Conservation (phyloP, 2,113 vertebrate species). For the Prinia subflava region DNA sequence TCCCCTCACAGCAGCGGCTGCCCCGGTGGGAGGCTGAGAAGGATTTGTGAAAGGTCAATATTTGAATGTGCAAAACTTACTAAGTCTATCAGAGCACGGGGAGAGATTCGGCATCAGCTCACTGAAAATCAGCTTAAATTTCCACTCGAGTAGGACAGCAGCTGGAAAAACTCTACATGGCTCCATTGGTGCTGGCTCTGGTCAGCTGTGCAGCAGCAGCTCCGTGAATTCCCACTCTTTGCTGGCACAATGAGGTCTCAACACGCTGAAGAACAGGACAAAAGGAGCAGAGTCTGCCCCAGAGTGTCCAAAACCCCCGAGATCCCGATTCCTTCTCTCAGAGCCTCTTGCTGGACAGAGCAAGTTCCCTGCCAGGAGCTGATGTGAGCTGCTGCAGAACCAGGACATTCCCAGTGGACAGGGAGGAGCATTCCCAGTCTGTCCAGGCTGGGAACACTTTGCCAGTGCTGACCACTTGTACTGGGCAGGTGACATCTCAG, state of each 20-base stretch:
- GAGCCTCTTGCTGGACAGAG: neutral
- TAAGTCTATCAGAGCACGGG: neutral
- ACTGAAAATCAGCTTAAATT: neutral
- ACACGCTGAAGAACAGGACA: fast-evolving
- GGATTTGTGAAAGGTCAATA: constrained; percentile 61
- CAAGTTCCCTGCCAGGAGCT: fast-evolving
- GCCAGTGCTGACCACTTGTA: neutral
- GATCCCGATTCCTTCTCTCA: neutral
- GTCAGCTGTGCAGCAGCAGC: neutral
- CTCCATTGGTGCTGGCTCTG: neutral
- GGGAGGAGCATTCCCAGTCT: neutral
- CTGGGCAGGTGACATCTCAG: neutral
- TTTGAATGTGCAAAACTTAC: constrained; percentile 62
- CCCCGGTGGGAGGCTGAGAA: constrained; percentile 18
- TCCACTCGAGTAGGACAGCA: neutral
- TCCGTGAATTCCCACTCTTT: fast-evolving
- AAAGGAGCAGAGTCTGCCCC: neutral
- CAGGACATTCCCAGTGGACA: neutral
- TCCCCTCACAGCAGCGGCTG: neutral
- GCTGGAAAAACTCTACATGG: neutral
- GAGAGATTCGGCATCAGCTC: neutral
- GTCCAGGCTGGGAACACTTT: neutral
- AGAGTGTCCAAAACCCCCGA: neutral
- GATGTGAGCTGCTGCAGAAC: neutral
- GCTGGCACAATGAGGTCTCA: fast-evolving